A percentile compares a stretch with the other conserved stretches of the same genome.
Evolutionary conservation across 2,113 vertebrate genomes (phyloP).

Genomic region (Dicerorhinus sumatrensis): DNA sequence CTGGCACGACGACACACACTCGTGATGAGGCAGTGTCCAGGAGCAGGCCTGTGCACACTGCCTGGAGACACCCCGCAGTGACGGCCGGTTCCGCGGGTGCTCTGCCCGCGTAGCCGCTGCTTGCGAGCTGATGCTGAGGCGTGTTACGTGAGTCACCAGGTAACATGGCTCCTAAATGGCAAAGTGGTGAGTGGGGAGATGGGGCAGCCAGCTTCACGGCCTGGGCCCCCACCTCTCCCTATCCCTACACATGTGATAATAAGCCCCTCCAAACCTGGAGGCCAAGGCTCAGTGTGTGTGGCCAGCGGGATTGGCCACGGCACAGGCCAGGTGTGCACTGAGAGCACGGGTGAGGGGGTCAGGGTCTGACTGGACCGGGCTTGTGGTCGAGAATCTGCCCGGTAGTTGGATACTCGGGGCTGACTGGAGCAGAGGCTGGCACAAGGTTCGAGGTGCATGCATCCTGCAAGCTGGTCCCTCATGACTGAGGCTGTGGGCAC

Average conservation of each 20-base stretch:
- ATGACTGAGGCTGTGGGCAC: neutral
- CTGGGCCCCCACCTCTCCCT: too few relatives aligned
- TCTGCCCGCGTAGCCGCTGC: neutral
- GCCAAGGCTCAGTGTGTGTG: fast-evolving
- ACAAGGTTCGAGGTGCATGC: fast-evolving
- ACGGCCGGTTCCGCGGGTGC: too few relatives aligned
- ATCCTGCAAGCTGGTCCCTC: fast-evolving
- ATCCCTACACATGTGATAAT: fast-evolving
- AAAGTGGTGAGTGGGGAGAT: neutral
- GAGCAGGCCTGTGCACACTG: fast-evolving
- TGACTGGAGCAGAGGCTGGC: neutral
- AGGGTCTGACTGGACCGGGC: fast-evolving
- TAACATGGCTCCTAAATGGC: neutral
- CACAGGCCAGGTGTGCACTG: neutral
- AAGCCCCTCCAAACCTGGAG: neutral
- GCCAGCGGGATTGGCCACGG: neutral
- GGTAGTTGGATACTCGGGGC: fast-evolving
- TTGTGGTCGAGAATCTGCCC: fast-evolving
- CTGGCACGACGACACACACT: neutral
- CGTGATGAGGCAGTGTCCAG: neutral
- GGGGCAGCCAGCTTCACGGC: neutral
- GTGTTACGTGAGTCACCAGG: neutral
- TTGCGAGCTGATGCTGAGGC: fast-evolving
- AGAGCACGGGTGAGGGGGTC: neutral
- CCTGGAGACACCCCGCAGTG: fast-evolving